Conservation (phyloP, 2,888 invertebrate genomes). For the Noctua pronuba region DNA sequence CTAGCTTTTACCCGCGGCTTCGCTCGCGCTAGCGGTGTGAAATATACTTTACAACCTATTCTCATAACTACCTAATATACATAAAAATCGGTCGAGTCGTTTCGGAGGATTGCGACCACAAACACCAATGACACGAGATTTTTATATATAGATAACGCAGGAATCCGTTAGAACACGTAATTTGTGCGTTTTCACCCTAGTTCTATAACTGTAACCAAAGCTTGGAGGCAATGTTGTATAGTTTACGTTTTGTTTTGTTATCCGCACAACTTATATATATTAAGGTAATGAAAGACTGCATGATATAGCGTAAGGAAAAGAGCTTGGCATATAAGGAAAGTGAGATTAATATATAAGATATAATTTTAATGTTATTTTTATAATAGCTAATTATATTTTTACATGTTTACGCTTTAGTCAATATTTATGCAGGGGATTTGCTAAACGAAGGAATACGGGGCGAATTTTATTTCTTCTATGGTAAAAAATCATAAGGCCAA, state of each 20-base stretch:
- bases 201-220: conserved; percentile 30
- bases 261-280: conserved; percentile 51
- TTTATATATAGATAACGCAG: no score
- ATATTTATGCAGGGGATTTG: conserved; percentile 11
- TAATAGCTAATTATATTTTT: conserved; percentile 65
- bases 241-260: conserved; percentile 42
- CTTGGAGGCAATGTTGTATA: conserved; percentile 59
- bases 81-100: no score
- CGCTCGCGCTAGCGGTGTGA: no score
- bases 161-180: no score
- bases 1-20: no score
- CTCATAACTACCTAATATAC: no score
- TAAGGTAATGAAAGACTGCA: conserved; percentile 73
- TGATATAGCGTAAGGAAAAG: conserved; percentile 67
- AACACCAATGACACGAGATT: no score
- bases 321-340: conserved; percentile 77
- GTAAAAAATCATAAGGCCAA: neutral
- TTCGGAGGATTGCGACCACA: no score
- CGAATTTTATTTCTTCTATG: neutral
- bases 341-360: conserved; percentile 78
- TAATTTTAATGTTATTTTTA: conserved; percentile 71
- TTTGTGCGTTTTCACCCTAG: neutral
- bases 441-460: conserved; percentile 31
- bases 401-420: conserved; percentile 56
- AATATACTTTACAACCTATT: no score